These are phyloP conservation scores for Pedetes capensis DNA, from an alignment of 2,113 vertebrate genomes.

Conservation along the genomic window DNA sequence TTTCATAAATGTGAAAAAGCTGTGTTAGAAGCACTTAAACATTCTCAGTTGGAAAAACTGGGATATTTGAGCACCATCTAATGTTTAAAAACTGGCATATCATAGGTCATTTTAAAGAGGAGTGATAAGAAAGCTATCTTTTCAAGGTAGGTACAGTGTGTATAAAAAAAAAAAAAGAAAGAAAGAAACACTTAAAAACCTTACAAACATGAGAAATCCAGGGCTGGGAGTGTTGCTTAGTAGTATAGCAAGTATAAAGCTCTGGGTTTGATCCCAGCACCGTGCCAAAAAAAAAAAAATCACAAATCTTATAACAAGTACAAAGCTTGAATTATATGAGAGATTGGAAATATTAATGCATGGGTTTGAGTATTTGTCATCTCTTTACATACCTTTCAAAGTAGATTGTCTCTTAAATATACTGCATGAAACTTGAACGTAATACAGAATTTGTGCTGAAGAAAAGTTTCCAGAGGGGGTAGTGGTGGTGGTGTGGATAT, in stretches of 20 bases:
- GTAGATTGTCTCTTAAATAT: conserved; percentile 22
- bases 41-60: neutral
- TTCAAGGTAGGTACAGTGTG: neutral
- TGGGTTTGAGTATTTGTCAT: neutral
- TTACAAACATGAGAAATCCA: neutral
- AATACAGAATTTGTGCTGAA: neutral
- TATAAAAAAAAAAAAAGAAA: neutral
- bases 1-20: neutral
- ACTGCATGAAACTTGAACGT: neutral
- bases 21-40: neutral
- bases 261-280: neutral
- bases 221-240: neutral
- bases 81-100: neutral
- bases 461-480: neutral
- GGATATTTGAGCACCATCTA: neutral
- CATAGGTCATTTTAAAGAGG: conserved; percentile 6
- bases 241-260: neutral
- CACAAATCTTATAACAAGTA: neutral
- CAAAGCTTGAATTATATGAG: neutral
- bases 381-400: neutral
- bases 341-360: neutral
- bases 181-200: neutral
- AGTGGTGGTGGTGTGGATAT: too few relatives aligned
- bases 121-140: neutral
- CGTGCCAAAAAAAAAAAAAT: too few relatives aligned